Conservation (phyloP, 2,888 invertebrate genomes). For the Melitaea athalia region DNA sequence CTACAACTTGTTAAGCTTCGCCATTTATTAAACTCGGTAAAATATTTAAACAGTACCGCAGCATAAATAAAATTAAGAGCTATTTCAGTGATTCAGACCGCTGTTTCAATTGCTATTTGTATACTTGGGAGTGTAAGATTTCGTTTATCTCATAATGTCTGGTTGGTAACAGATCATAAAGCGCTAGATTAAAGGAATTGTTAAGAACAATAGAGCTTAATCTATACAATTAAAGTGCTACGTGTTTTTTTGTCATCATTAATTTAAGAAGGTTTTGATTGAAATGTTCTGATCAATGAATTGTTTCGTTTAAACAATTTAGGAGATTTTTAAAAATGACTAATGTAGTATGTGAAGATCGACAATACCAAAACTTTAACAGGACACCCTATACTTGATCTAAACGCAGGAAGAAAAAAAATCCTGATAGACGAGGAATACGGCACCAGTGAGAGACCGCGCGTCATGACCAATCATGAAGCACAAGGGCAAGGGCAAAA, state of each 20-base stretch:
- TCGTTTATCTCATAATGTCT: conserved; percentile 4
- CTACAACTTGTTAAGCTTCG: not conserved
- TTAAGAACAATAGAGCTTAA: conserved; percentile 1
- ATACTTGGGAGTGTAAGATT: conserved; percentile 3
- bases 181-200: conserved; percentile 3
- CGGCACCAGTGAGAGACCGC: too few relatives aligned
- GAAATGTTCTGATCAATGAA: not conserved
- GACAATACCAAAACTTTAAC: too few relatives aligned
- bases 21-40: not conserved
- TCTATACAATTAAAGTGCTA: not conserved
- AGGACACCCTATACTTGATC: too few relatives aligned
- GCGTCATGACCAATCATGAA: too few relatives aligned
- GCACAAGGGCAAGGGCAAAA: too few relatives aligned
- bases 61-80: conserved; percentile 13
- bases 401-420: too few relatives aligned
- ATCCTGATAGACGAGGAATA: too few relatives aligned
- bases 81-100: conserved; percentile 1
- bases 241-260: not conserved
- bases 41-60: conserved; percentile 8
- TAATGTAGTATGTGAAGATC: too few relatives aligned
- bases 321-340: not conserved
- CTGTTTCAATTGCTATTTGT: conserved; percentile 4
- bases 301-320: not conserved
- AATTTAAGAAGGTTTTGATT: not conserved
- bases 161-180: conserved; percentile 5